A percentile compares a stretch with the other conserved stretches of the same genome.
phyloP scores from a whole-genome alignment of 2,888 invertebrate genomes.

The Micropterix aruncella region DNA sequence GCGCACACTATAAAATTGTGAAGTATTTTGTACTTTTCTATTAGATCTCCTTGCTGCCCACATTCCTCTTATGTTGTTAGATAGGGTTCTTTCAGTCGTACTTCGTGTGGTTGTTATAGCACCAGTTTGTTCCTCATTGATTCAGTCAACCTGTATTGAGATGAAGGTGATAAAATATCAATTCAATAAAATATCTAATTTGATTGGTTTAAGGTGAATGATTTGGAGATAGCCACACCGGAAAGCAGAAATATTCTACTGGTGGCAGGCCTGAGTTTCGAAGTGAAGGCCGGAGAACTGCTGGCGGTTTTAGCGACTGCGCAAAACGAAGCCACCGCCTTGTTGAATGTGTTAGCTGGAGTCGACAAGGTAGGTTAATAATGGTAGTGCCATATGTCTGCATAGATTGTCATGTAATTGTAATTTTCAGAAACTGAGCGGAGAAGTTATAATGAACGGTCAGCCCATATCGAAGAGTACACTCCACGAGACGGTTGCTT shows the following conservation, averaged over 20 bases:
- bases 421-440: conserved; percentile 44
- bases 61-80: no score
- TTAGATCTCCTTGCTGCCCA: no score
- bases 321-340: conserved; percentile 70
- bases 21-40: no score
- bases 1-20: no score
- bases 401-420: no score
- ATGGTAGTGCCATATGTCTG: neutral
- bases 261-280: conserved; percentile 68
- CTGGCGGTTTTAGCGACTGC: conserved; percentile 83
- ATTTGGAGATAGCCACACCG: conserved; percentile 45
- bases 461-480: conserved; percentile 60
- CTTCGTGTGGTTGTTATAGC: no score
- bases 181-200: no score
- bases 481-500: conserved; percentile 58
- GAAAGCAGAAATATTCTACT: conserved; percentile 40
- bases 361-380: conserved; percentile 36
- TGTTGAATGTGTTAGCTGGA: conserved; percentile 79
- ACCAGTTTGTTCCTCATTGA: no score
- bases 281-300: conserved; percentile 82
- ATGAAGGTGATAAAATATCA: no score
- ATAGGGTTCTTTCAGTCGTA: no score
- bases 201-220: conserved; percentile 34
- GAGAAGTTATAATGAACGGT: conserved; percentile 79
- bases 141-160: no score